Percentiles rank a stretch among this genome's conserved stretches.
phyloP scores from a whole-genome alignment of 1,140 invertebrate species.

The Colletes gigas region DNA sequence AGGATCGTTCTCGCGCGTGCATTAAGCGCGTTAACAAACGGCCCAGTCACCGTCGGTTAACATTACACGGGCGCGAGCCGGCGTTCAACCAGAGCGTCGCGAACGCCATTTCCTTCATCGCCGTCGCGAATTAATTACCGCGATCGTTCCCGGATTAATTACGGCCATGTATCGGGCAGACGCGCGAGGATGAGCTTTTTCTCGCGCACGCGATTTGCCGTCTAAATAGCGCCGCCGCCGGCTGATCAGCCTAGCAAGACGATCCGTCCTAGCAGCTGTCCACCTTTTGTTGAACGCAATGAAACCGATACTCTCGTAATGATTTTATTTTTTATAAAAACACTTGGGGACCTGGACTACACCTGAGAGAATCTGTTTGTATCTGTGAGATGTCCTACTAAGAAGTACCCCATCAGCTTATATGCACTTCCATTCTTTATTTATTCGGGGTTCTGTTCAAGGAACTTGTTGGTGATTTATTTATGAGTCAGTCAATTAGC shows the following conservation, averaged over 20 bases:
- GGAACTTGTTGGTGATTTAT: too few relatives aligned
- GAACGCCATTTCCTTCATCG: slow-evolving; percentile 36
- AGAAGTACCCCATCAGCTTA: too few relatives aligned
- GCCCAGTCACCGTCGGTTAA: slow-evolving; percentile 40
- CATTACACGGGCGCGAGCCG: slow-evolving; percentile 35
- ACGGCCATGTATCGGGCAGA: slow-evolving; percentile 3
- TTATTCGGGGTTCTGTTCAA: too few relatives aligned
- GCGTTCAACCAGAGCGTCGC: slow-evolving; percentile 54
- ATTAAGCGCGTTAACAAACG: slow-evolving; percentile 48
- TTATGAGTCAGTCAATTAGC: too few relatives aligned
- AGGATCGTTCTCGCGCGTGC: slow-evolving; percentile 50
- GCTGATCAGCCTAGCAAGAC: slow-evolving; percentile 50
- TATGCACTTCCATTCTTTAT: too few relatives aligned
- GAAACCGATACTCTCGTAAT: too few relatives aligned
- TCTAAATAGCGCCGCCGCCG: slow-evolving; percentile 54
- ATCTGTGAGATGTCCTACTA: too few relatives aligned
- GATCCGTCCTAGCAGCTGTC: background rate
- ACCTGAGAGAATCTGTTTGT: too few relatives aligned
- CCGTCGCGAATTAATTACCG: slow-evolving; percentile 53
- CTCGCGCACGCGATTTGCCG: slow-evolving; percentile 68
- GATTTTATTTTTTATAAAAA: too few relatives aligned
- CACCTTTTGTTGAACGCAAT: background rate
- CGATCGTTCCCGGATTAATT: slow-evolving; percentile 58
- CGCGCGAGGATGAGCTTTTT: slow-evolving; percentile 44
- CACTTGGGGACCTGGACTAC: too few relatives aligned